phyloP scores from a whole-genome alignment of 2,888 invertebrate species.

The Calameuta filiformis region DNA sequence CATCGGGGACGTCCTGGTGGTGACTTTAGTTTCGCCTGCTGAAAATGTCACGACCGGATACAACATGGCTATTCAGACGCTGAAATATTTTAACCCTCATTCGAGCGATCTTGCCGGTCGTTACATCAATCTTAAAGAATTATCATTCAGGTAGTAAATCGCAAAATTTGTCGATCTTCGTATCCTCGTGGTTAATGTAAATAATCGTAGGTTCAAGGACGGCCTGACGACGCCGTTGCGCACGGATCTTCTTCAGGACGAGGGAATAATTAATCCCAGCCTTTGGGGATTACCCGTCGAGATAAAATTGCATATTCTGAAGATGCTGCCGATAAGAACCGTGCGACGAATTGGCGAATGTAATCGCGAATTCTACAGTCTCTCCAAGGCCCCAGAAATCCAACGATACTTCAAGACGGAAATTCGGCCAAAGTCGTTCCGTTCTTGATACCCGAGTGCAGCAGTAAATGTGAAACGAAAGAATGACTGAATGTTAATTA shows the following conservation, averaged over 20 bases:
- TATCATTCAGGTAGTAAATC: constrained; percentile 47
- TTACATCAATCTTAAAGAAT: constrained; percentile 49
- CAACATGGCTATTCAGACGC: constrained; percentile 39
- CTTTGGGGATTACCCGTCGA: constrained; percentile 64
- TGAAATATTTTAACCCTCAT: constrained; percentile 51
- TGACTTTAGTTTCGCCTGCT: constrained; percentile 45
- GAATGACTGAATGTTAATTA: not conserved
- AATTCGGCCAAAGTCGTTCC: not conserved
- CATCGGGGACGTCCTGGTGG: constrained; percentile 50
- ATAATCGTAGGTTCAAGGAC: constrained; percentile 69
- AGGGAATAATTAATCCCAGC: constrained; percentile 59
- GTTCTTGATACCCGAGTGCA: not conserved
- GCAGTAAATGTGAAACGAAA: not conserved
- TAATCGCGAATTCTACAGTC: not conserved
- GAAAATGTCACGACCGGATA: constrained; percentile 25
- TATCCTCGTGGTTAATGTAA: constrained; percentile 37
- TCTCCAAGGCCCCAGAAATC: not conserved
- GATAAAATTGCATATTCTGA: constrained; percentile 52
- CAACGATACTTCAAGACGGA: not conserved
- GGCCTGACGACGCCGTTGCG: constrained; percentile 69
- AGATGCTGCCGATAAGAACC: constrained; percentile 31
- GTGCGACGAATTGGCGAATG: not conserved
- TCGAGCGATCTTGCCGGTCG: constrained; percentile 42
- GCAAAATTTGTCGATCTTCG: not conserved
- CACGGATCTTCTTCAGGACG: constrained; percentile 67